These are phyloP conservation scores for Pygmarrhopalites habei DNA, from an alignment of 1,140 invertebrate species.

Conservation along the genomic window DNA sequence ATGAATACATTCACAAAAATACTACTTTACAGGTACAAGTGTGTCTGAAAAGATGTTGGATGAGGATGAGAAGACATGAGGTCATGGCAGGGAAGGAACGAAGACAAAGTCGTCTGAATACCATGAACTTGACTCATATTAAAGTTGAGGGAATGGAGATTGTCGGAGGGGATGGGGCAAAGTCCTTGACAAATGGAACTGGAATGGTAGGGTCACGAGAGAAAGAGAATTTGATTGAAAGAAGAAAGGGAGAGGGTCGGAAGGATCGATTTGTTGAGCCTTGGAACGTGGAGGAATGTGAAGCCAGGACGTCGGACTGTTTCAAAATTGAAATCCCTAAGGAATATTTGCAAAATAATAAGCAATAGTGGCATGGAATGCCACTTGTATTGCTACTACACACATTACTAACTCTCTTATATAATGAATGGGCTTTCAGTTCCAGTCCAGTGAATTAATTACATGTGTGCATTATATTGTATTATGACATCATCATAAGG, in stretches of 20 bases:
- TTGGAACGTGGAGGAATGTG: too few species aligned
- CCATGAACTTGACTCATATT: too few species aligned
- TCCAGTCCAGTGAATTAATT: too few species aligned
- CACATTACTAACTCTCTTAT: too few species aligned
- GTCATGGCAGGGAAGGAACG: neutral
- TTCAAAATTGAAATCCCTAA: too few species aligned
- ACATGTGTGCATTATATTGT: too few species aligned
- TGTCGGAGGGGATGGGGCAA: neutral
- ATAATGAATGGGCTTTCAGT: too few species aligned
- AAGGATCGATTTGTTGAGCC: constrained; percentile 27
- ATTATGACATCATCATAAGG: too few species aligned
- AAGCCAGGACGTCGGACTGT: too few species aligned
- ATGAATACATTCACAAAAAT: neutral
- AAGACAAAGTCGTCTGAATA: neutral
- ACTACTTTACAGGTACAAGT: constrained; percentile 1
- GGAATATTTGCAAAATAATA: too few species aligned
- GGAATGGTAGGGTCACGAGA: neutral
- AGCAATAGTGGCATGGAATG: too few species aligned
- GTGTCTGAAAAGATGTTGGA: constrained; percentile 6
- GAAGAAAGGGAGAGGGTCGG: neutral
- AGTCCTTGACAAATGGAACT: neutral
- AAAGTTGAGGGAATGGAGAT: neutral
- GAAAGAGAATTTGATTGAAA: neutral
- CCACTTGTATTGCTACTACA: too few species aligned
- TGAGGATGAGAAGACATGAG: neutral